Conservation (phyloP, 2,888 invertebrate species). For the Limenitis camilla region DNA sequence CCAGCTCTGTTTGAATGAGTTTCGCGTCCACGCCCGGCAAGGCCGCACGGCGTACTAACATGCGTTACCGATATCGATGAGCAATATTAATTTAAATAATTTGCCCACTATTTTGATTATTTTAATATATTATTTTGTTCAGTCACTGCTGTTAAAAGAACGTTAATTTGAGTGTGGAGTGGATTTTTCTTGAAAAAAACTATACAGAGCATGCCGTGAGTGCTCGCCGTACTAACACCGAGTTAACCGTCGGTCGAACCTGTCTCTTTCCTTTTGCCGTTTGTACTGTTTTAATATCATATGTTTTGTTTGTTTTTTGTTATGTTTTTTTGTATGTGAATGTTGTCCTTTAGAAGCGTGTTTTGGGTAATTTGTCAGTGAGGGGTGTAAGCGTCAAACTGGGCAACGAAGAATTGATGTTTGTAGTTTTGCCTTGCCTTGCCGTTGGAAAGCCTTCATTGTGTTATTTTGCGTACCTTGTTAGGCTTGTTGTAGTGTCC, state of each 20-base stretch:
- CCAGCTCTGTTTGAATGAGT: constrained; percentile 41
- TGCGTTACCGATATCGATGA: constrained; percentile 47
- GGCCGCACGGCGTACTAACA: constrained; percentile 55
- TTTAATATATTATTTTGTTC: constrained; percentile 46
- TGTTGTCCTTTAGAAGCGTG: constrained; percentile 55
- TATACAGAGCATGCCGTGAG: constrained; percentile 59
- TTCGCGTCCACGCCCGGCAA: constrained; percentile 37
- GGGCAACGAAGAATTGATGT: constrained; percentile 39
- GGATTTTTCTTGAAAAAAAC: constrained; percentile 57
- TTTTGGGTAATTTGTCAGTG: constrained; percentile 53
- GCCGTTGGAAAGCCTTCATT: constrained; percentile 55
- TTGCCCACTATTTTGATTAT: constrained; percentile 37
- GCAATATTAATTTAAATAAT: constrained; percentile 46
- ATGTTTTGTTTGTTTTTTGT: constrained; percentile 46
- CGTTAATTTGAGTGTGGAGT: constrained; percentile 69
- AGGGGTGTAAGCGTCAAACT: constrained; percentile 61
- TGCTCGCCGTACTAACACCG: constrained; percentile 54
- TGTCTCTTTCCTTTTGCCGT: constrained; percentile 56
- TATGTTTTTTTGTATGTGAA: constrained; percentile 50
- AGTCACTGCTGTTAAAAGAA: constrained; percentile 61
- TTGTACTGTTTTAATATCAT: constrained; percentile 54
- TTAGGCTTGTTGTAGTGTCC: constrained; percentile 70
- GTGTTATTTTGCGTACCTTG: constrained; percentile 65
- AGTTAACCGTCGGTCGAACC: constrained; percentile 50
- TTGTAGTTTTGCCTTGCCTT: constrained; percentile 60